These are phyloP conservation scores for Spongia lamella DNA, from an alignment of 37 sponge, comb jelly and placozoan species.

Conservation along the genomic window DNA sequence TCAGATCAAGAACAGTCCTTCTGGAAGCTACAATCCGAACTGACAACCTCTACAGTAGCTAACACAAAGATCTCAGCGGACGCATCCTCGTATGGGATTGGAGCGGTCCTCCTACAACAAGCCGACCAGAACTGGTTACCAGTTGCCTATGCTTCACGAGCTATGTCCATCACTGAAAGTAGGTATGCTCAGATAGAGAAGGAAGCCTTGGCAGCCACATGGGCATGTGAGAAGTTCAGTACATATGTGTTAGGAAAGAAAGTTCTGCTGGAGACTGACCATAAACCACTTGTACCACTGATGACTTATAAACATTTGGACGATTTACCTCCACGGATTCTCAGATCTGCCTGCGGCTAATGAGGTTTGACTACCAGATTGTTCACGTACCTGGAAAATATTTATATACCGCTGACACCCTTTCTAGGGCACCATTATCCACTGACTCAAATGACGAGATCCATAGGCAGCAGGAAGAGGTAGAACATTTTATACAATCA, in stretches of 20 bases:
- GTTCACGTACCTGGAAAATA: constrained; percentile 31
- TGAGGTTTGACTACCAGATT: constrained; percentile 21
- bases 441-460: background rate
- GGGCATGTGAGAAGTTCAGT: too few species aligned
- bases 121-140: too few species aligned
- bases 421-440: constrained; percentile 14
- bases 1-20: constrained; percentile 35
- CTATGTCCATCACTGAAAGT: too few species aligned
- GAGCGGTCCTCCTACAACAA: too few species aligned
- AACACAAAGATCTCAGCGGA: too few species aligned
- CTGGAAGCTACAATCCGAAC: constrained; percentile 18
- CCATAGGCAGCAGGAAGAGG: constrained; percentile 14
- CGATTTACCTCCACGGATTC: constrained; percentile 15
- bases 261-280: constrained; percentile 30
- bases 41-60: constrained; percentile 10
- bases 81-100: too few species aligned
- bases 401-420: constrained; percentile 31
- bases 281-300: constrained; percentile 40
- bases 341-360: constrained; percentile 22
- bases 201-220: too few species aligned
- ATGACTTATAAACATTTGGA: constrained; percentile 22
- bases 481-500: constrained; percentile 7
- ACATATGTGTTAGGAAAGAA: constrained; percentile 15
- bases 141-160: too few species aligned
- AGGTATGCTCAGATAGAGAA: too few species aligned